These are phyloP conservation scores for Seriola rivoliana DNA, from an alignment of 2,113 vertebrate genomes.

Conservation along the genomic window DNA sequence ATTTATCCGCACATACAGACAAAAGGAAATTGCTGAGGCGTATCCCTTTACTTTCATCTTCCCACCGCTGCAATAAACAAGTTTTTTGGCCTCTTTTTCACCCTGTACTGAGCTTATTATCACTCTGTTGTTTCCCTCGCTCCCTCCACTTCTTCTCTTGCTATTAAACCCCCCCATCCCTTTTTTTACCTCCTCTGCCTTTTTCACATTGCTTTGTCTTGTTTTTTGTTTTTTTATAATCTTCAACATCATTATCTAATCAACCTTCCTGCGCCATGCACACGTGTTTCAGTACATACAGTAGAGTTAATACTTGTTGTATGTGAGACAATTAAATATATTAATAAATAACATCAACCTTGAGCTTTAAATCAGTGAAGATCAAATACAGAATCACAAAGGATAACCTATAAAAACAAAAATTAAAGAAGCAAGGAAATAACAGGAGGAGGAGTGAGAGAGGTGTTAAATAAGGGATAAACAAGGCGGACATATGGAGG, in stretches of 20 bases:
- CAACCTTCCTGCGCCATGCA: background rate
- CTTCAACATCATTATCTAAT: constrained; percentile 10
- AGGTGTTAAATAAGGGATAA: constrained; percentile 28
- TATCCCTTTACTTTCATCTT: constrained; percentile 66
- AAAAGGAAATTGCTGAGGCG: constrained; percentile 15
- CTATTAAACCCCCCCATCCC: constrained; percentile 9
- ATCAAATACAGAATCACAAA: background rate
- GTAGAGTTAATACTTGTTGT: background rate
- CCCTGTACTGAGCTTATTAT: constrained; percentile 54
- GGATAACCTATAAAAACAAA: background rate
- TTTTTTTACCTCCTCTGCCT: background rate
- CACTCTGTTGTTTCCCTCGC: constrained; percentile 18
- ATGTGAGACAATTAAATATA: background rate
- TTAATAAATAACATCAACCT: background rate
- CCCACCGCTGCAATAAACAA: constrained; percentile 57
- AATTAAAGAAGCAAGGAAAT: constrained; percentile 2
- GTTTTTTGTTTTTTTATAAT: background rate
- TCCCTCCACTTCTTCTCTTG: constrained; percentile 11
- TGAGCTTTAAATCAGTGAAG: background rate
- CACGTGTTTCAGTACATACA: background rate
- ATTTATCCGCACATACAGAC: constrained; percentile 33
- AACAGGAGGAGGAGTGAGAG: background rate
- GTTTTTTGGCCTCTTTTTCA: constrained; percentile 62
- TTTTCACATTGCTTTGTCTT: constrained; percentile 15
- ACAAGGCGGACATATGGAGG: constrained; percentile 13